Evolutionary conservation across 2,888 invertebrate genomes (phyloP), one percentile per base, ranked within the genome.

Genomic region (Ochropleura plecta): DNA sequence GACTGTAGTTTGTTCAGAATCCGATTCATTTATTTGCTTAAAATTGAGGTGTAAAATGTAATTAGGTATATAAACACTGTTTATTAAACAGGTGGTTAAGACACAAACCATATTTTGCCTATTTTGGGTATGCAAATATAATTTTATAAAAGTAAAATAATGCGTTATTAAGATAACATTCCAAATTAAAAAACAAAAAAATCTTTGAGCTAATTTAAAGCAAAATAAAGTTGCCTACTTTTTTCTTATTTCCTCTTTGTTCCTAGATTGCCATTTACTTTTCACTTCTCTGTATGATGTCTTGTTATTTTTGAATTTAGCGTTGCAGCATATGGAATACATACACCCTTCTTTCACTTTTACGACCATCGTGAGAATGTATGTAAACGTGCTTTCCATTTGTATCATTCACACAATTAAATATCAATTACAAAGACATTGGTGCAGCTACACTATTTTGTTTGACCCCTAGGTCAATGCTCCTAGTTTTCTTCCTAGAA

Each of bases 351-450:
- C 63, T 82, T 76, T 82, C 82, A 76, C 82, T 79, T 79, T 69
- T 82, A 67, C 51, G 59, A 76, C 55, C 49, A 30, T 12, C 78
- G 64, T 79, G 82, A 55, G 82, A 79, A 76, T 64, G 1, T 1
- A 40, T 6, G 49, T 18, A 48, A 12, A 68, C 12, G 18, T 69
- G 12, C 49, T 68, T n/a, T 55, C 51, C 5, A 40, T 69, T 67
- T 63, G 46, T 53, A 64, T 59, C 8, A 76, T 77, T 76, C 82
- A 69, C 78, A 82, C 57, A 81, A 76, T 81, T 82, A 78, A 67
- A 76, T 51, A 59, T 44, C 46, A 78, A 82, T 78, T 82, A 67
- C 67, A 59, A 68, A 76, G 6, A 76, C 51, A 64, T 81, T 67
- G 77, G 57, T 57, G 40, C 18, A 16, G 2, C 16, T 18, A 12